phyloP scores from a whole-genome alignment of 1,140 invertebrate genomes.

The Aphelinus atriplicis region DNA sequence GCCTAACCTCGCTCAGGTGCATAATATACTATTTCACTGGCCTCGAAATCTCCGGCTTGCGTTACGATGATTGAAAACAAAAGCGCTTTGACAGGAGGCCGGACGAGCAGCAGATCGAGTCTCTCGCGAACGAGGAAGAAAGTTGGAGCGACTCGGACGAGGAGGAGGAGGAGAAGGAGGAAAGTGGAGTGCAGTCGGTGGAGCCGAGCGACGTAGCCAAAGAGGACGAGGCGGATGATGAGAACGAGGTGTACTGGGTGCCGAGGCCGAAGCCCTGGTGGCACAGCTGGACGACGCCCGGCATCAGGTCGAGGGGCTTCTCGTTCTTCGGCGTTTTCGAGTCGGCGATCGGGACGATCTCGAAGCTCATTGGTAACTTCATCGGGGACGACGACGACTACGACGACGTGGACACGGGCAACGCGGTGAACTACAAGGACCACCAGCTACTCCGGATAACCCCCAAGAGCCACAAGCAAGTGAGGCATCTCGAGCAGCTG shows the following conservation, averaged over 20 bases:
- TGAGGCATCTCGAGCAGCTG: constrained; percentile 53
- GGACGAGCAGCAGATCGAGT: constrained; percentile 1
- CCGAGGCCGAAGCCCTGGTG: constrained; percentile 9
- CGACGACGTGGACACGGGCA: constrained; percentile 45
- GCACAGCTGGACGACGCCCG: neutral
- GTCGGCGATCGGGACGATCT: constrained; percentile 49
- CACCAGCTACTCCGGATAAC: constrained; percentile 59
- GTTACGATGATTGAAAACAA: too few relatives aligned
- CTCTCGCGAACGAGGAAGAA: constrained; percentile 5
- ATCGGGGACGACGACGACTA: constrained; percentile 55
- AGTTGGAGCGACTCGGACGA: constrained; percentile 20
- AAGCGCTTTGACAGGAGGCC: neutral
- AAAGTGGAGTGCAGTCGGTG: constrained; percentile 2
- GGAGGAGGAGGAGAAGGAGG: constrained; percentile 4
- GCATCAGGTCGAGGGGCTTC: constrained; percentile 47
- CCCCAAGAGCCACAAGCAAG: constrained; percentile 52
- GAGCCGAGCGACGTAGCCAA: neutral
- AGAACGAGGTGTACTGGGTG: constrained; percentile 18
- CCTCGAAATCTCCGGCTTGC: too few relatives aligned
- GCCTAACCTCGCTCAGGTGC: too few relatives aligned
- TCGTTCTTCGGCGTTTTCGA: constrained; percentile 56
- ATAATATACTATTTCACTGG: too few relatives aligned
- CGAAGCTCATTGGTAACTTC: constrained; percentile 54
- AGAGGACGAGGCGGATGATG: constrained; percentile 4
- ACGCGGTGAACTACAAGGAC: constrained; percentile 57